Evolutionary conservation across 2,113 vertebrate genomes (phyloP), one percentile per base, ranked within the genome.

Genomic region (Delphinus delphis): DNA sequence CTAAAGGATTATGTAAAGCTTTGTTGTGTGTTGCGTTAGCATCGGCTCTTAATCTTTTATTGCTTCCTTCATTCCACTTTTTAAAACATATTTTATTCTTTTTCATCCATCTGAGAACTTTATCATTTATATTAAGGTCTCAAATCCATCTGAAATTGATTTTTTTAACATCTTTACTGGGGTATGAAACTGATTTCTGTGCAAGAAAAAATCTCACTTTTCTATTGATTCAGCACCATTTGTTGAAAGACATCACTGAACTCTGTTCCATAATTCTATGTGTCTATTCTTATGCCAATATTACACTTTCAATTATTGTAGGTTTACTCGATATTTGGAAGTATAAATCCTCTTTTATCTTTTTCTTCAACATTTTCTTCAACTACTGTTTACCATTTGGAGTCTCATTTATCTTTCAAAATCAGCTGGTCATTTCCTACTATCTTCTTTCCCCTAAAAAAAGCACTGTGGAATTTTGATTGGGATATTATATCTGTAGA

Each of bases 41-140:
- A 70, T 73, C 77, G 81, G 47, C 36, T 85, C 71, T 90, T 70
- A 96, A 77, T 88, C 47, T 90, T 90, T 88, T 88, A 82, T 17
- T 86, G 62, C 12, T 41, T 70, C 11, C 20, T 92, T 80, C 26
- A 58, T 89, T n/a, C 25, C 9, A 10, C 67, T 77, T 79, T 63
- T 55, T 12, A 25, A 95, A 84, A 73, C 58, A 74, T 31, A 65
- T 55, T 33, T 44, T 70, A 80, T 73, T 47, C n/a, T 62, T 41
- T 93, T 83, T 73, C 65, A 25, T 70, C 26, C 50, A 70, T 68
- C 3, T 88, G n/a, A 93, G 25, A 96, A 76, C 6, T 65, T 92
- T 60, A 92, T 88, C 79, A 80, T 47, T 94, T 80, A 85, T 50
- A 79, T 73, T 87, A 71, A 87, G 73, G 36, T 50, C 58, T 88